Conservation (phyloP, 2,113 vertebrate genomes). For the Chamaea fasciata region DNA sequence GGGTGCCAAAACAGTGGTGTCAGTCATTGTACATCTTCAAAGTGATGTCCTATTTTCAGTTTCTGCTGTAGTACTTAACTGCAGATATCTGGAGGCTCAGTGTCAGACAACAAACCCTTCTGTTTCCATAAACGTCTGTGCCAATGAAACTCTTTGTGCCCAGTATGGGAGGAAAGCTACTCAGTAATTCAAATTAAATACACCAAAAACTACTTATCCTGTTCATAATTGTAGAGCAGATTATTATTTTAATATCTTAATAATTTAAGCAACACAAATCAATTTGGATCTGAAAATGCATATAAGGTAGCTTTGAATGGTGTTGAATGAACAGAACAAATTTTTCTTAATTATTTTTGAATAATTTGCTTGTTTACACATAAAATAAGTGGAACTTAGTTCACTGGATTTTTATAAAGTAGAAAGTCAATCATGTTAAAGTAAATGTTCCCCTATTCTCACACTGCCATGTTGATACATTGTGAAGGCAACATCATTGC, state of each 20-base stretch:
- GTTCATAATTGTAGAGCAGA: not conserved
- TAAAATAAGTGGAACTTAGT: not conserved
- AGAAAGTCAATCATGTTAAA: not conserved
- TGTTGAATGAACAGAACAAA: not conserved
- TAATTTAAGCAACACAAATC: not conserved
- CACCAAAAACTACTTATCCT: not conserved
- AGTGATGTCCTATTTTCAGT: not conserved
- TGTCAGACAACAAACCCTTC: not conserved
- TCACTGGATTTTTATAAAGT: not conserved
- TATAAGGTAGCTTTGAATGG: not conserved
- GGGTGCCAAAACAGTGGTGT: no score
- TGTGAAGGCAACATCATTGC: not conserved
- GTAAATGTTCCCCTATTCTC: not conserved
- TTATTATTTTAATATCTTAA: not conserved
- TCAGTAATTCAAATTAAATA: not conserved
- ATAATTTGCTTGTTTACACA: not conserved
- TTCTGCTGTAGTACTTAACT: not conserved
- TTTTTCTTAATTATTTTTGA: not conserved
- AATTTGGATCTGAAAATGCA: not conserved
- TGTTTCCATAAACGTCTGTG: not conserved
- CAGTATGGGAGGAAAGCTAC: not conserved
- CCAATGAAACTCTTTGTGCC: not conserved
- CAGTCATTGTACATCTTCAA: not conserved
- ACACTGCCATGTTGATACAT: not conserved
- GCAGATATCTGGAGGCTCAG: not conserved